These are phyloP conservation scores for Poecilia picta DNA, from an alignment of 2,797 vertebrate genomes.

Conservation along the genomic window DNA sequence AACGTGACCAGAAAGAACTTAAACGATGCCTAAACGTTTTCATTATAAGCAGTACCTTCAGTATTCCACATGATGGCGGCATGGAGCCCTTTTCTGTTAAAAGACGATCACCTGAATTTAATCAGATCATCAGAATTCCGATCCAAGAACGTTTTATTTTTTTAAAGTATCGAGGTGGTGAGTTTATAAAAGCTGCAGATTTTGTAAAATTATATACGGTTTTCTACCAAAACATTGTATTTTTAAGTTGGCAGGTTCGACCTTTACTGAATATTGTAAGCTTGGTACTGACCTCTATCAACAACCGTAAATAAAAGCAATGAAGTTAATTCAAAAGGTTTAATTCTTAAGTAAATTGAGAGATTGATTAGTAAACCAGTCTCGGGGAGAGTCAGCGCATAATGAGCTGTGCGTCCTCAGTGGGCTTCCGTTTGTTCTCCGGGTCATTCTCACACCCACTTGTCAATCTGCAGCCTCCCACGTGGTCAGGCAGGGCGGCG, in stretches of 20 bases:
- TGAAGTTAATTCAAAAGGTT: not conserved
- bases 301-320: not conserved
- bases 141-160: not conserved
- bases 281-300: not conserved
- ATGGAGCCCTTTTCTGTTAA: conserved; percentile 7
- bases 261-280: not conserved
- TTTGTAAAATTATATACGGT: not conserved
- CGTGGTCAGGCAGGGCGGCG: conserved; percentile 77
- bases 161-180: not conserved
- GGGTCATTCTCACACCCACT: conserved; percentile 9
- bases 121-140: not conserved
- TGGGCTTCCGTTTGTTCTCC: not conserved
- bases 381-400: not conserved
- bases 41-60: not conserved
- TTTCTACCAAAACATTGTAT: not conserved
- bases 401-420: not conserved
- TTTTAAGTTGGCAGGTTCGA: not conserved
- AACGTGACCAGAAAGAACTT: conserved; percentile 35
- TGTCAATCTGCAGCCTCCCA: conserved; percentile 71
- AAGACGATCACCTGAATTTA: not conserved
- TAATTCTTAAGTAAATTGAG: not conserved
- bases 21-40: not conserved
- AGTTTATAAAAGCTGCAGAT: not conserved
- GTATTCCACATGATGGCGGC: conserved; percentile 51
- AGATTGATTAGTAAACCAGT: not conserved